A percentile compares a stretch with the other conserved stretches of the same genome.
Evolutionary conservation across 2,797 vertebrate genomes (phyloP).

Genomic region (Meriones psammophilus): DNA sequence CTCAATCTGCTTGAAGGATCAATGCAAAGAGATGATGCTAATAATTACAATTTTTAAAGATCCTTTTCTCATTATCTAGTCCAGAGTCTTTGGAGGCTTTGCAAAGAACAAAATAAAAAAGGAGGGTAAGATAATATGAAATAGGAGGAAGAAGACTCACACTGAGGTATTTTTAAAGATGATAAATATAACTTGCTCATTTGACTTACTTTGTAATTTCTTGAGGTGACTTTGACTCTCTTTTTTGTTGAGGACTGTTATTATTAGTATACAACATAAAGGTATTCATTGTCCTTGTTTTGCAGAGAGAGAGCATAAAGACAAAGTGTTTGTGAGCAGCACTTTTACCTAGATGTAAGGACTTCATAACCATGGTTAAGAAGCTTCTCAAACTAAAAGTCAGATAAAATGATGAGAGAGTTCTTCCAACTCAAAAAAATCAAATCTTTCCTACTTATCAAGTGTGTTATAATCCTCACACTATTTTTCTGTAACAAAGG

Average conservation of each 20-base stretch:
- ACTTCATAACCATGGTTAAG: not conserved
- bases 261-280: not conserved
- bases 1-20: not conserved
- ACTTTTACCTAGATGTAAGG: not conserved
- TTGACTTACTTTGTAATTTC: constrained; percentile 86
- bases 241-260: not conserved
- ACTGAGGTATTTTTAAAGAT: constrained; percentile 16
- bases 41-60: not conserved
- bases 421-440: constrained; percentile 13
- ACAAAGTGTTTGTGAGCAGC: not conserved
- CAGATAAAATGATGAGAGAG: not conserved
- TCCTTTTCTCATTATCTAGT: not conserved
- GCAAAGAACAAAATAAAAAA: constrained; percentile 8
- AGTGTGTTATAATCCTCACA: not conserved
- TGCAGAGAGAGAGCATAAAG: not conserved
- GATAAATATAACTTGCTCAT: not conserved
- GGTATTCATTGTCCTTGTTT: not conserved
- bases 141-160: not conserved
- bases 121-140: not conserved
- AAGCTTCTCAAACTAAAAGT: not conserved
- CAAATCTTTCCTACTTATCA: not conserved
- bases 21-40: not conserved
- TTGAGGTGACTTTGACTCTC: not conserved
- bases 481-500: not conserved
- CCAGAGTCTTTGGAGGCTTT: not conserved